Evolutionary conservation across 2,888 invertebrate species (phyloP).

Genomic region (Callosobruchus maculatus): DNA sequence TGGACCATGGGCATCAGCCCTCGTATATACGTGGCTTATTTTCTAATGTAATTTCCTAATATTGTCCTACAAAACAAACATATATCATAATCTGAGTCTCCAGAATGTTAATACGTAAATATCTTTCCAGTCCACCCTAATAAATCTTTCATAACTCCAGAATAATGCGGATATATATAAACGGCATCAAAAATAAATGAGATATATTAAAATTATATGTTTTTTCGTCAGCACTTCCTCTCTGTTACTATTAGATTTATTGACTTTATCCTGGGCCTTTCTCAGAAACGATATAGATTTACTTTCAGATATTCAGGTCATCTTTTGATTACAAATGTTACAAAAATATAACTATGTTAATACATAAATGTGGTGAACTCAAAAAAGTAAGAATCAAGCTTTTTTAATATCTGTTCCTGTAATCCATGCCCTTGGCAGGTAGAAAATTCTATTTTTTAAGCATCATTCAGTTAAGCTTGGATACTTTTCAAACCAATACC

Average conservation of each 20-base stretch:
- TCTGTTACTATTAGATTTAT: not conserved
- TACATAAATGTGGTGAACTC: no score
- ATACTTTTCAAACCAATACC: no score
- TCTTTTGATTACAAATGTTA: not conserved
- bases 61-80: not conserved
- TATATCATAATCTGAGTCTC: not conserved
- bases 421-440: no score
- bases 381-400: no score
- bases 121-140: not conserved
- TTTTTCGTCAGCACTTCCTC: not conserved
- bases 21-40: not conserved
- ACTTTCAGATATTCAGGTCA: not conserved
- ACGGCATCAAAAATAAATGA: not conserved
- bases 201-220: not conserved
- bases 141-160: not conserved
- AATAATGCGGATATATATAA: not conserved
- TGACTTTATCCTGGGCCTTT: not conserved
- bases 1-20: no score
- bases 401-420: no score
- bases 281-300: not conserved
- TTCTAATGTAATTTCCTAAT: not conserved
- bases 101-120: not conserved
- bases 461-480: no score
- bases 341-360: no score
- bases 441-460: no score